These are phyloP conservation scores for Macropodus opercularis DNA, from an alignment of 2,797 vertebrate genomes.

Conservation along the genomic window DNA sequence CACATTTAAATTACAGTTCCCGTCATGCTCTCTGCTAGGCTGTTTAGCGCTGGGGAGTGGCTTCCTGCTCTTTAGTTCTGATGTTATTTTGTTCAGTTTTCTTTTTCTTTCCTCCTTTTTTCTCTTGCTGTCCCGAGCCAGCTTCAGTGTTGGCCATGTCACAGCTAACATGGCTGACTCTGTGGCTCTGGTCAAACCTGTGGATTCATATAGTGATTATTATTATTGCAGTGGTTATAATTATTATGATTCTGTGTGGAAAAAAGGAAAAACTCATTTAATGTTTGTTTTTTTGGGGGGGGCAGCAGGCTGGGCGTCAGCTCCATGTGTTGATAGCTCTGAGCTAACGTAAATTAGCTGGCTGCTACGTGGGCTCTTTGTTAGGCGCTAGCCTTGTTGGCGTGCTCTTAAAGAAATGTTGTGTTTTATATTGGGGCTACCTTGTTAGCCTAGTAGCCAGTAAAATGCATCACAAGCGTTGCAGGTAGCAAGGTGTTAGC, in stretches of 20 bases:
- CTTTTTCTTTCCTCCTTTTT: constrained; percentile 10
- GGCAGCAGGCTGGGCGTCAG: constrained; percentile 42
- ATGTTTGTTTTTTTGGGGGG: constrained; percentile 31
- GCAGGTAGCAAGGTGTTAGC: neutral
- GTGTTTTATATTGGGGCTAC: neutral
- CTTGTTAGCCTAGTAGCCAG: constrained; percentile 4
- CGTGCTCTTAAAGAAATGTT: neutral
- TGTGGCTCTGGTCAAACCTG: constrained; percentile 63
- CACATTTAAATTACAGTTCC: constrained; percentile 56
- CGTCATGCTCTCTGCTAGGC: constrained; percentile 68
- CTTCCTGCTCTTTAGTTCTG: constrained; percentile 48
- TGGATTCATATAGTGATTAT: constrained; percentile 65
- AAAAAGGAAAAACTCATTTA: constrained; percentile 55
- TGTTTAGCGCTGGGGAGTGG: constrained; percentile 39
- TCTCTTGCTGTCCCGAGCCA: constrained; percentile 39
- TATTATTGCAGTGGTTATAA: constrained; percentile 62
- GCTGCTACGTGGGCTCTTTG: neutral
- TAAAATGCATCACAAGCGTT: neutral
- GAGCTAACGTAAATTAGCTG: constrained; percentile 2
- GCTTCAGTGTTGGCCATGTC: constrained; percentile 21
- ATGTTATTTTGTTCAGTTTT: constrained; percentile 35
- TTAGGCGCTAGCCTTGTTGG: neutral
- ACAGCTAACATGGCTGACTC: constrained; percentile 27
- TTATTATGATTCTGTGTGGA: constrained; percentile 66
- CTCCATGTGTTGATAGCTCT: constrained; percentile 37